Conservation (phyloP, 2,797 vertebrate species). For the Alcedo quadribrachys region DNA sequence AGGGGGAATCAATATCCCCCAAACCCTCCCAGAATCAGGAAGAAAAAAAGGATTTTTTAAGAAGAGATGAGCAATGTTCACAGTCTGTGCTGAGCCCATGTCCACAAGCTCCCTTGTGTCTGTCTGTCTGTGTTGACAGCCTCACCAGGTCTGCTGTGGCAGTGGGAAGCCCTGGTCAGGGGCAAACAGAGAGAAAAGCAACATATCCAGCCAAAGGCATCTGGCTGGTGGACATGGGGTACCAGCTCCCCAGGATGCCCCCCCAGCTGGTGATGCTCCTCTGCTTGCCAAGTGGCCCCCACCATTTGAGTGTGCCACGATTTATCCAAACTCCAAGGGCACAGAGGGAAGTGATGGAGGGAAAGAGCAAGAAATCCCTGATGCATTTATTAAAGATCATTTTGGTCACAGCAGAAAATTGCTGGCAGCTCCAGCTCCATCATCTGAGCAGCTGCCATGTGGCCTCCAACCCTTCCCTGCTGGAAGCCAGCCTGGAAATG, state of each 20-base stretch:
- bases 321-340: not conserved
- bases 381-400: slow-evolving; percentile 2
- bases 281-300: not conserved
- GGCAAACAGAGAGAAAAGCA: not conserved
- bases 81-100: not conserved
- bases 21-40: not conserved
- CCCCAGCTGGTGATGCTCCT: not conserved
- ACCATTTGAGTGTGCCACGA: rapidly evolving
- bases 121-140: not conserved
- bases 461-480: slow-evolving; percentile 16
- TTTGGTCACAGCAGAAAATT: slow-evolving; percentile 38
- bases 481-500: slow-evolving; percentile 45
- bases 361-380: not conserved
- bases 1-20: not conserved
- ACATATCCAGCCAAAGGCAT: not conserved
- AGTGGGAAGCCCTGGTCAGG: not conserved
- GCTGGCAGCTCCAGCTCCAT: slow-evolving; percentile 11
- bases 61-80: not conserved
- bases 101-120: not conserved
- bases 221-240: not conserved
- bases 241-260: not conserved
- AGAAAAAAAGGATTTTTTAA: not conserved
- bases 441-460: slow-evolving; percentile 32
- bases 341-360: rapidly evolving
- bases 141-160: not conserved